phyloP scores from a whole-genome alignment of 1,140 invertebrate genomes.

The Meteorus sp. region DNA sequence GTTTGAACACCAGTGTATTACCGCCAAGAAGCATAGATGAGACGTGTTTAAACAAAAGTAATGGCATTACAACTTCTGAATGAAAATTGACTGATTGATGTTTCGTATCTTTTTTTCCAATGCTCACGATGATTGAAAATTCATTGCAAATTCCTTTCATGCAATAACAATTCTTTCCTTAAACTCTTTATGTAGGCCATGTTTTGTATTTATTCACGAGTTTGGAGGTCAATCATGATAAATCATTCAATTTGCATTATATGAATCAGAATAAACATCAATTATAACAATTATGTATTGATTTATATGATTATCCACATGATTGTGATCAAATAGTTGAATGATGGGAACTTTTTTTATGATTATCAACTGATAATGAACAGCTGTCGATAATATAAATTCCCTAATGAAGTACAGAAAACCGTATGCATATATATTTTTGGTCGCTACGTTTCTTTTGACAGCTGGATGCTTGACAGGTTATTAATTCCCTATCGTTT shows the following conservation, averaged over 20 bases:
- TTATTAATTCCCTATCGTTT: conserved; percentile 4
- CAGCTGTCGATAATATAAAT: too few relatives aligned
- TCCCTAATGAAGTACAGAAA: too few relatives aligned
- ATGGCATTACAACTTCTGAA: background rate
- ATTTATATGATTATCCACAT: background rate
- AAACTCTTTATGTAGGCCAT: background rate
- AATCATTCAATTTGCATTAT: background rate
- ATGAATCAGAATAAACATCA: background rate
- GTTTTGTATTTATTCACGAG: background rate
- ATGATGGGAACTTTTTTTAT: too few relatives aligned
- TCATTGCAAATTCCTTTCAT: background rate
- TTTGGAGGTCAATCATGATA: background rate
- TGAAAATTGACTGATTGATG: background rate
- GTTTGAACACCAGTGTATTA: background rate
- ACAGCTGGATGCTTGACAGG: background rate
- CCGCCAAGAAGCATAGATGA: background rate
- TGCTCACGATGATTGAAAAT: background rate
- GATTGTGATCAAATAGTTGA: too few relatives aligned
- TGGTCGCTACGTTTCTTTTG: too few relatives aligned
- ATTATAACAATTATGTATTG: background rate
- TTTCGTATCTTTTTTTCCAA: background rate
- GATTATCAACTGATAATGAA: too few relatives aligned
- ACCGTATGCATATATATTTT: too few relatives aligned
- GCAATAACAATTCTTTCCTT: background rate
- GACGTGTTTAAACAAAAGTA: background rate